Conservation (phyloP, 2,797 vertebrate species). For the Syngnathus rostellatus region DNA sequence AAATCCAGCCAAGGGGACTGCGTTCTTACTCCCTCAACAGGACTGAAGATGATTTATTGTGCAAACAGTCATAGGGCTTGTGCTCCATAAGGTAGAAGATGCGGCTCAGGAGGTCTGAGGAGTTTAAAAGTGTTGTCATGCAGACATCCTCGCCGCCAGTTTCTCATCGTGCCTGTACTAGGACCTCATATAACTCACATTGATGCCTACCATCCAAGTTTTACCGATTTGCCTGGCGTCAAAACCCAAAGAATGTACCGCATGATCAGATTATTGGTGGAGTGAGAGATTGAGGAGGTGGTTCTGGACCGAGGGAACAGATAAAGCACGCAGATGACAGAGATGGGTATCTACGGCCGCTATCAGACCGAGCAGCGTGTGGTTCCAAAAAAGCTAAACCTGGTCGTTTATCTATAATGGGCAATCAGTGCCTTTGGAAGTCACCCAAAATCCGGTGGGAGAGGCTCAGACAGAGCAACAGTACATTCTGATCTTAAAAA, state of each 20-base stretch:
- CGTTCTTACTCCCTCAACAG: slow-evolving; percentile 13
- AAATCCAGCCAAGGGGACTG: slow-evolving; percentile 21
- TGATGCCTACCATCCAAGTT: slow-evolving; percentile 7
- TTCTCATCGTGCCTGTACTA: too few relatives aligned
- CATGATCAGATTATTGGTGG: slow-evolving; percentile 27
- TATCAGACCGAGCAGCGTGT: slow-evolving; percentile 34
- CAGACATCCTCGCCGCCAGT: slow-evolving; percentile 14
- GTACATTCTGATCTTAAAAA: slow-evolving; percentile 15
- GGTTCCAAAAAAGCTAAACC: slow-evolving; percentile 38
- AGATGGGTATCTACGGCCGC: slow-evolving; percentile 34
- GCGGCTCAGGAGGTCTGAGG: slow-evolving; percentile 31
- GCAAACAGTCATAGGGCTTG: slow-evolving; percentile 63
- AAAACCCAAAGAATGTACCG: slow-evolving; percentile 19
- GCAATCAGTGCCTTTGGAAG: slow-evolving; percentile 36
- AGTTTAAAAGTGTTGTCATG: slow-evolving; percentile 41
- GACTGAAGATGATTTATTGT: slow-evolving; percentile 50
- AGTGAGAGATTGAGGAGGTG: slow-evolving; percentile 44
- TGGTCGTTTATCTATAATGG: slow-evolving; percentile 54
- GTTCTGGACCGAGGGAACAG: slow-evolving; percentile 29
- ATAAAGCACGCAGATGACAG: slow-evolving; percentile 31
- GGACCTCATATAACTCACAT: too few relatives aligned
- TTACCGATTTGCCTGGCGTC: slow-evolving; percentile 26
- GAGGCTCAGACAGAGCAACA: slow-evolving; percentile 9
- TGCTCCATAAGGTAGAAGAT: slow-evolving; percentile 42
- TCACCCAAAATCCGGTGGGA: slow-evolving; percentile 28